Percentiles rank a stretch among this genome's conserved stretches.
Evolutionary conservation across 2,888 invertebrate genomes (phyloP).

Genomic region (Drosophila mimica): DNA sequence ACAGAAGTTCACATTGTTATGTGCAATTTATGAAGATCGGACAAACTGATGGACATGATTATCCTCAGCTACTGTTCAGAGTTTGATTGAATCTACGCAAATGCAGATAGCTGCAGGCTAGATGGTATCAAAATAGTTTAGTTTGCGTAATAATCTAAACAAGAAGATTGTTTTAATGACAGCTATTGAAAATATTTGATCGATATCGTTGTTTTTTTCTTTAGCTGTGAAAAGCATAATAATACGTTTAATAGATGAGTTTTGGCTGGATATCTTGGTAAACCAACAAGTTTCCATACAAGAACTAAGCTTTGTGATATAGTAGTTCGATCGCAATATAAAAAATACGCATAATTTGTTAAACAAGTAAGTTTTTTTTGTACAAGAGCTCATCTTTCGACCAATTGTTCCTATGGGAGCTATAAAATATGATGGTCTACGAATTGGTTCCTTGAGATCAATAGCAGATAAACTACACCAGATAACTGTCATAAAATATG

Average conservation of each 20-base stretch:
- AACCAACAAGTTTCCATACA: background rate
- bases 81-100: background rate
- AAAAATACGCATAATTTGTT: background rate
- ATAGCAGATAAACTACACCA: too few relatives aligned
- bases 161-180: background rate
- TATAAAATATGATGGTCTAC: background rate
- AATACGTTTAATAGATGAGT: background rate
- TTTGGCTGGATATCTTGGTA: background rate
- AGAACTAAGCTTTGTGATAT: background rate
- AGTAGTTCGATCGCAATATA: background rate
- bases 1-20: slow-evolving; percentile 21
- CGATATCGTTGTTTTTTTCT: background rate
- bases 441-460: background rate
- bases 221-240: background rate
- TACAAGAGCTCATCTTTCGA: background rate
- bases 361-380: background rate
- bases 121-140: background rate
- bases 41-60: slow-evolving; percentile 27
- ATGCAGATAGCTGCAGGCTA: background rate
- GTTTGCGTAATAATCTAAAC: background rate
- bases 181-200: background rate
- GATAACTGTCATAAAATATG: too few relatives aligned
- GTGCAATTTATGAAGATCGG: slow-evolving; percentile 28
- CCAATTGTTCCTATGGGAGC: background rate
- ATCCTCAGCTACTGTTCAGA: slow-evolving; percentile 28